Percentiles rank a stretch among this genome's conserved stretches.
These are phyloP conservation scores for Trichacis sp. DNA, from an alignment of 2,888 invertebrate species.

Conservation along the genomic window DNA sequence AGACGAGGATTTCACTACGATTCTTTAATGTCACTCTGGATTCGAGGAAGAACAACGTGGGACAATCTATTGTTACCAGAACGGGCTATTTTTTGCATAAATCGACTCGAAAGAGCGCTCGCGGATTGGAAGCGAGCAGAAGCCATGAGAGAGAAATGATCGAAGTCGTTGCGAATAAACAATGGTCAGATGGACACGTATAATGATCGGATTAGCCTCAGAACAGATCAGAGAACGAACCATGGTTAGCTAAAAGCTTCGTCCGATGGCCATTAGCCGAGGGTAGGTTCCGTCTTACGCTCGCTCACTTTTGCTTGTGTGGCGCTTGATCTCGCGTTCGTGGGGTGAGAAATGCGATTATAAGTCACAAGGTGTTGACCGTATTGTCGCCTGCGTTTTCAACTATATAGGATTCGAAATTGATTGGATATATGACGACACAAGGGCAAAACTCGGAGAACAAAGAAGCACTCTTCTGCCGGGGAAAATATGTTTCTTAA, in stretches of 20 bases:
- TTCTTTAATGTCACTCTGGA: constrained; percentile 35
- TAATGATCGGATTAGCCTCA: constrained; percentile 68
- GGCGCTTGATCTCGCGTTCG: constrained; percentile 34
- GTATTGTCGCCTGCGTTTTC: constrained; percentile 50
- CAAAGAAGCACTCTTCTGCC: constrained; percentile 49
- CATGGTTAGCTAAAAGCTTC: constrained; percentile 69
- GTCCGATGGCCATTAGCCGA: constrained; percentile 65
- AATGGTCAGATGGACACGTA: constrained; percentile 65
- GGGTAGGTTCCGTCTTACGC: constrained; percentile 56
- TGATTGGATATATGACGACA: constrained; percentile 63
- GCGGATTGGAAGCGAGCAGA: background rate
- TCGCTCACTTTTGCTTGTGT: constrained; percentile 36
- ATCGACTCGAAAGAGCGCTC: background rate
- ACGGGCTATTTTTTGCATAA: constrained; percentile 10
- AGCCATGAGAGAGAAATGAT: constrained; percentile 17
- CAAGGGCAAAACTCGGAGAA: constrained; percentile 59
- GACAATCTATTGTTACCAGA: constrained; percentile 29
- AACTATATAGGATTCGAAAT: constrained; percentile 52
- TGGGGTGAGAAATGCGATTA: constrained; percentile 67
- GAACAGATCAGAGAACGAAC: constrained; percentile 65
- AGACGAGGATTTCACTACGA: constrained; percentile 33
- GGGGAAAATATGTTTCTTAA: constrained; percentile 32
- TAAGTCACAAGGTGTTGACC: constrained; percentile 67
- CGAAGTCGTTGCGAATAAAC: constrained; percentile 63
- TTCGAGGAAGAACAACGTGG: constrained; percentile 21